Evolutionary conservation across 2,888 invertebrate genomes (phyloP).

Genomic region (Noctua fimbriata): DNA sequence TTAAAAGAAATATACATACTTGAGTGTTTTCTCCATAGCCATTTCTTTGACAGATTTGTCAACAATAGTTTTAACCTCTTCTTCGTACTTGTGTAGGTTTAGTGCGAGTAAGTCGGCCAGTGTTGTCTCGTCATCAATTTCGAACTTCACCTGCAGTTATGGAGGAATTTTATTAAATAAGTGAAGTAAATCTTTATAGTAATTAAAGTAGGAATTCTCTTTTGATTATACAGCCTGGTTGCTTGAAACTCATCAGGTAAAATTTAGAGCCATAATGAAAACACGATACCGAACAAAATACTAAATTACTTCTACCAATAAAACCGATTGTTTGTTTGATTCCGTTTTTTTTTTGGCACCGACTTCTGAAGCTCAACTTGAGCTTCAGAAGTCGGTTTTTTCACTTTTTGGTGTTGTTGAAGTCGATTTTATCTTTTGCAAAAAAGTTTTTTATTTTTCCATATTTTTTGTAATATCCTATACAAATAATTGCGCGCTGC

Average conservation of each 20-base stretch:
- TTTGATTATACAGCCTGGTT: conserved; percentile 1
- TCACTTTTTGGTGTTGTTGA: too few relatives aligned
- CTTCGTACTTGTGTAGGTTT: conserved; percentile 97
- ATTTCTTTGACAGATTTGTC: conserved; percentile 99
- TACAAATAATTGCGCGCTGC: too few relatives aligned
- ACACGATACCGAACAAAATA: neutral
- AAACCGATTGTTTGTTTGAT: neutral
- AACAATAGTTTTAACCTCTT: conserved; percentile 98
- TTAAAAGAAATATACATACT: conserved; percentile 68
- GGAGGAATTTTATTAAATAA: neutral
- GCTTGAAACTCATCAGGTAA: neutral
- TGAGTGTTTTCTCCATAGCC: conserved; percentile 98
- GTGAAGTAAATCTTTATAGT: neutral
- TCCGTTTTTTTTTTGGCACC: too few relatives aligned
- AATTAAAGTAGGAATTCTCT: neutral
- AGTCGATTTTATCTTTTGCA: too few relatives aligned
- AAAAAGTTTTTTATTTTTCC: too few relatives aligned
- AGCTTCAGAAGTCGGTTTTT: too few relatives aligned
- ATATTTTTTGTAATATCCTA: too few relatives aligned
- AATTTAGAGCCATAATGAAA: neutral
- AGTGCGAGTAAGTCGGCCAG: conserved; percentile 96
- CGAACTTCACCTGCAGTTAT: conserved; percentile 93
- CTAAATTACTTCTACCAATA: neutral
- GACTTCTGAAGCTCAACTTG: too few relatives aligned
- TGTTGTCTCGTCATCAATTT: conserved; percentile 96